Evolutionary conservation across 2,888 invertebrate genomes (phyloP).

Genomic region (Julus scandinavius): DNA sequence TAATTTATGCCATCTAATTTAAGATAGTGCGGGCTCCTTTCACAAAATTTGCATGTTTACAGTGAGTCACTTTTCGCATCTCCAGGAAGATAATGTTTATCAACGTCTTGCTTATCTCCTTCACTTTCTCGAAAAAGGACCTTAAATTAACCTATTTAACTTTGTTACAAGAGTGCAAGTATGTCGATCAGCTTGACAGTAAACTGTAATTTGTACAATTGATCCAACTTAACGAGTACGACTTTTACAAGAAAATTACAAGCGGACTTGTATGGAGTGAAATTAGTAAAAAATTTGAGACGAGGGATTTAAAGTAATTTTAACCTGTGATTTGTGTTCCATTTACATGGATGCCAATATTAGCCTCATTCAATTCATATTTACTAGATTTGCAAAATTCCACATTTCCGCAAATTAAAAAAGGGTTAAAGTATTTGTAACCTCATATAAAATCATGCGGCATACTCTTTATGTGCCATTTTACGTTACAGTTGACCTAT

Average conservation of each 20-base stretch:
- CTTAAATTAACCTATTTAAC: conserved; percentile 13
- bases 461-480: too few relatives aligned
- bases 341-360: too few relatives aligned
- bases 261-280: neutral
- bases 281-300: neutral
- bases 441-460: too few relatives aligned
- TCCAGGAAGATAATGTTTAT: conserved; percentile 11
- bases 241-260: neutral
- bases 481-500: too few relatives aligned
- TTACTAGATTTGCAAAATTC: too few relatives aligned
- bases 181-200: conserved; percentile 7
- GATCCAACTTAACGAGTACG: neutral
- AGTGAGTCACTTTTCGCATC: conserved; percentile 25
- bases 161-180: neutral
- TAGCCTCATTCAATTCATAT: too few relatives aligned
- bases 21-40: neutral
- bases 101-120: conserved; percentile 32
- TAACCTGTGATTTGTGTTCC: too few relatives aligned
- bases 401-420: too few relatives aligned
- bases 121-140: neutral
- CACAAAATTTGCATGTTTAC: conserved; percentile 6
- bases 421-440: too few relatives aligned
- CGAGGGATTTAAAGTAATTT: neutral
- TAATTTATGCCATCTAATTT: neutral
- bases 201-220: neutral